Conservation (phyloP, 2,113 vertebrate genomes). For the Dipodomys stephensi region DNA sequence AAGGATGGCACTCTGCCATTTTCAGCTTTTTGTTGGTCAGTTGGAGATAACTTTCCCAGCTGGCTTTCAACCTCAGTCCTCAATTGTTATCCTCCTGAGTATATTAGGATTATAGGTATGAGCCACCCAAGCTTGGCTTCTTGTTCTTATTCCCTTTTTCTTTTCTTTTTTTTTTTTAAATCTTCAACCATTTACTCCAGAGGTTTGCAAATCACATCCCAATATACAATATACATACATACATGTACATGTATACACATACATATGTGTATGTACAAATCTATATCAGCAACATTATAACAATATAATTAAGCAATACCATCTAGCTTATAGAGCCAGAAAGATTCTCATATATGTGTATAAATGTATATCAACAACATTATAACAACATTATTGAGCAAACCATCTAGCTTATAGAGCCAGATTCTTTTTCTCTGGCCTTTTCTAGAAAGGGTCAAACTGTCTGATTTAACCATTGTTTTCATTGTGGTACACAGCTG, state of each 20-base stretch:
- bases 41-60: no score
- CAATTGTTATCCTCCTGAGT: no score
- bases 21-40: no score
- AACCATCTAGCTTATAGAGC: not conserved
- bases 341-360: no score
- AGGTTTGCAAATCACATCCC: not conserved
- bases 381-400: not conserved
- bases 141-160: no score
- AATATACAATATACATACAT: not conserved
- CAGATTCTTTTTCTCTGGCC: not conserved
- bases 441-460: not conserved
- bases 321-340: not conserved
- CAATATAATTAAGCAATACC: constrained; percentile 3
- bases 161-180: no score
- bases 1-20: no score
- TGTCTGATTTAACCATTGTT: not conserved
- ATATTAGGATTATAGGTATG: no score
- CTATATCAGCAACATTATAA: not conserved
- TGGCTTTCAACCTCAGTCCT: no score
- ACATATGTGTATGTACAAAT: no score
- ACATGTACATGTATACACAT: no score
- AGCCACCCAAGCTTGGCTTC: no score
- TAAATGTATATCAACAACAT: not conserved
- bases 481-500: not conserved
- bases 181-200: constrained; percentile 41